Conservation (phyloP, 2,797 vertebrate genomes). For the Sebastes taczanowskii region DNA sequence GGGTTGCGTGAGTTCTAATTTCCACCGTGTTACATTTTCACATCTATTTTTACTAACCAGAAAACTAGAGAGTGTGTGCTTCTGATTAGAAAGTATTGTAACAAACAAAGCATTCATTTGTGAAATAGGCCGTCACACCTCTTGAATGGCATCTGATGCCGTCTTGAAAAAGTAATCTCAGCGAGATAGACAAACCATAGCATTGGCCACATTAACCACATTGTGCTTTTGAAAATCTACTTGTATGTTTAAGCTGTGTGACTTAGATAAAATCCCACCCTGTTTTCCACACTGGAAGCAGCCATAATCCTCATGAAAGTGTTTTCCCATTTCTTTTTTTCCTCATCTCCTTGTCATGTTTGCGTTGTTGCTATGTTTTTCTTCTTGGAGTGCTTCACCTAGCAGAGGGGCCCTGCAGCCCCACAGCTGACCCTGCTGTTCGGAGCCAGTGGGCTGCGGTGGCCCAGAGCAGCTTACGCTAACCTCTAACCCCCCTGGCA, state of each 20-base stretch:
- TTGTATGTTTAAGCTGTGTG: conserved; percentile 17
- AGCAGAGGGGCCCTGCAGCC: conserved; percentile 14
- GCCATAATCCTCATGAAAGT: conserved; percentile 8
- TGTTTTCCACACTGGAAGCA: background rate
- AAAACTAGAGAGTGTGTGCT: background rate
- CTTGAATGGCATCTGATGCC: background rate
- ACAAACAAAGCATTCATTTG: conserved; percentile 11
- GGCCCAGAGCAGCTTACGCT: conserved; percentile 59
- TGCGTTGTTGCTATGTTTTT: background rate
- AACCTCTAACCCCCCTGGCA: conserved; percentile 61
- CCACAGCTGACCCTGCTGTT: conserved; percentile 50
- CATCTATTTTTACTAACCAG: background rate
- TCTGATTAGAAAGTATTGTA: background rate
- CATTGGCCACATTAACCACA: background rate
- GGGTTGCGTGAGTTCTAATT: background rate
- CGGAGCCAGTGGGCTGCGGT: conserved; percentile 59
- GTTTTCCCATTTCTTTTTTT: background rate
- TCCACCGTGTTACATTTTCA: background rate
- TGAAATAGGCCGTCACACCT: background rate
- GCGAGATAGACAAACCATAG: background rate
- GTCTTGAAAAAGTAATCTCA: background rate
- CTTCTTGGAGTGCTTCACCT: background rate
- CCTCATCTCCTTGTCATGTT: background rate
- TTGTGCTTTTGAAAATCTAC: background rate
- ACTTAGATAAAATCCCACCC: background rate